Percentiles rank a stretch among this genome's conserved stretches.
Conservation (phyloP, 2,797 vertebrate genomes). For the Phyllotis vaccarum region DNA sequence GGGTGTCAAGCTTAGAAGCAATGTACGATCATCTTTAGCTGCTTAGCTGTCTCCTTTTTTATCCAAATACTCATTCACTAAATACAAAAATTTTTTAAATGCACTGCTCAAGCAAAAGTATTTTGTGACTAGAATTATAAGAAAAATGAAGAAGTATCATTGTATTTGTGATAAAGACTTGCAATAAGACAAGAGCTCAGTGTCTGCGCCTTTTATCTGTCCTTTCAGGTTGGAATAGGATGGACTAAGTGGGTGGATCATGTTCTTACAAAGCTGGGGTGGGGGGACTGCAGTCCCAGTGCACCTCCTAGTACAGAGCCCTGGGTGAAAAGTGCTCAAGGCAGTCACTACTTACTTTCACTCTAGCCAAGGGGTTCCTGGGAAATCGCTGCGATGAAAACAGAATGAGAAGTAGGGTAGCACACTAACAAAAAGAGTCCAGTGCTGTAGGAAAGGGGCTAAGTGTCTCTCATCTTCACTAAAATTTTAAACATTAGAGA, state of each 20-base stretch:
- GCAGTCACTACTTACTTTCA: not conserved
- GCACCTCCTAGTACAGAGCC: not conserved
- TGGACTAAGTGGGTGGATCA: not conserved
- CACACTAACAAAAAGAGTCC: not conserved
- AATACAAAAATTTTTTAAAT: not conserved
- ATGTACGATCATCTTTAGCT: not conserved
- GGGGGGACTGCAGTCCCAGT: not conserved
- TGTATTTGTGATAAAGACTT: conserved; percentile 24
- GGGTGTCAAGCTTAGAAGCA: not conserved
- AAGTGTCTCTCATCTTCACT: not conserved
- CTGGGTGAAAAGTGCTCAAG: not conserved
- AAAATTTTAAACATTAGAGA: not conserved
- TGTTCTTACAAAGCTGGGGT: not conserved
- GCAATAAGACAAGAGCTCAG: not conserved
- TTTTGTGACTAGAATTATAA: conserved; percentile 61
- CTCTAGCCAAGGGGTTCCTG: not conserved
- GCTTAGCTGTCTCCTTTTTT: not conserved
- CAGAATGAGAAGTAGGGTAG: not conserved
- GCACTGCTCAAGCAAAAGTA: conserved; percentile 60
- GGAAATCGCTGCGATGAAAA: not conserved
- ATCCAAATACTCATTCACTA: conserved; percentile 25
- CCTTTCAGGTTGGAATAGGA: not conserved
- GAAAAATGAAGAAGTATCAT: not conserved
- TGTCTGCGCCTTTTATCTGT: not conserved
- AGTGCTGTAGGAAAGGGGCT: not conserved